Evolutionary conservation across 2,797 vertebrate species (phyloP).

Genomic region (Eospalax fontanierii): DNA sequence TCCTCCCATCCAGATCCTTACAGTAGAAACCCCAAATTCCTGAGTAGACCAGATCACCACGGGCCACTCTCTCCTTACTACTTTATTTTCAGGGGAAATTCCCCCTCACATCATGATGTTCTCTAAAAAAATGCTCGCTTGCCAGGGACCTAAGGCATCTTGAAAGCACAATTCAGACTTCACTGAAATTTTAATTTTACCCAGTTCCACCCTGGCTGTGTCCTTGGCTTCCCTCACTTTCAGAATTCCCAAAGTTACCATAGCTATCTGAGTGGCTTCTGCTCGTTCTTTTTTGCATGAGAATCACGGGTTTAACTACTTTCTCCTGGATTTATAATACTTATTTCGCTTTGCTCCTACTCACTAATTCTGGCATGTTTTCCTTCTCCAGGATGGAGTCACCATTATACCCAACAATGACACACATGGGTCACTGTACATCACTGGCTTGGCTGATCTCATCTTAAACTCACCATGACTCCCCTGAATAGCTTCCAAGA

Average conservation of each 20-base stretch:
- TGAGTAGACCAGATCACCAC: neutral
- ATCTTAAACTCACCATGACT: neutral
- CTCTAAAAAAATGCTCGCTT: neutral
- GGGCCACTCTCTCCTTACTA: neutral
- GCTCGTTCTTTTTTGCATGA: slow-evolving; percentile 33
- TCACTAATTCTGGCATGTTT: slow-evolving; percentile 44
- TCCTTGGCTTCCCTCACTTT: neutral
- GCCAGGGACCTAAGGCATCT: neutral
- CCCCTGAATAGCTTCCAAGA: neutral
- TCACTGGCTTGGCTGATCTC: neutral
- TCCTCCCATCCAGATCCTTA: neutral
- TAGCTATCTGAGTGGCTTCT: neutral
- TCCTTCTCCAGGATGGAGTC: slow-evolving; percentile 29
- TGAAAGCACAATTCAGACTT: neutral
- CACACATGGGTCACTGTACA: neutral
- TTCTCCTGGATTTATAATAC: slow-evolving; percentile 38
- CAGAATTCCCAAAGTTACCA: neutral
- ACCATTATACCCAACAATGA: slow-evolving; percentile 3
- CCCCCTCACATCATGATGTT: neutral
- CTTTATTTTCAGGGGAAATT: neutral
- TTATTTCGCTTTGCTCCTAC: slow-evolving; percentile 37
- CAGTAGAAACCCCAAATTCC: slow-evolving; percentile 1
- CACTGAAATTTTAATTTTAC: slow-evolving; percentile 51
- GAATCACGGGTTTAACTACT: slow-evolving; percentile 1
- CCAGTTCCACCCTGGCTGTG: neutral